Evolutionary conservation across 2,888 invertebrate genomes (phyloP).

Genomic region (Calephelis perditalis): DNA sequence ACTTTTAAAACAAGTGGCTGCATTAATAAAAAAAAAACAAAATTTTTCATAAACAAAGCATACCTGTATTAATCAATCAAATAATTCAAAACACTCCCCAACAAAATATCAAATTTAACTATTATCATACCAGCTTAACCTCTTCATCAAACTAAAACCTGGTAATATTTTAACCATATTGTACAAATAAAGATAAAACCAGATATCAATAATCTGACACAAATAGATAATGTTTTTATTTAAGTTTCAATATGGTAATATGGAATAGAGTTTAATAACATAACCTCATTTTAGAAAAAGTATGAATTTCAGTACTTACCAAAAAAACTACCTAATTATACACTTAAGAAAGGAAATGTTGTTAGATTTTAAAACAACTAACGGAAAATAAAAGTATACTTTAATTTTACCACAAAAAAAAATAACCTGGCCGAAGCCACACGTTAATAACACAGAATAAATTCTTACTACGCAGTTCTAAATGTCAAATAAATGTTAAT

Average conservation of each 20-base stretch:
- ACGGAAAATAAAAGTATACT: no score
- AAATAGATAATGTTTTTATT: constrained; percentile 3
- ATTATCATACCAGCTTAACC: background rate
- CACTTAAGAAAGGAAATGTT: no score
- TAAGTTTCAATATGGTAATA: constrained; percentile 10
- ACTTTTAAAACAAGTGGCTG: no score
- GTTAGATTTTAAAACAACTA: no score
- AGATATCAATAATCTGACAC: constrained; percentile 8
- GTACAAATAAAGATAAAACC: constrained; percentile 9
- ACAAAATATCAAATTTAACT: background rate
- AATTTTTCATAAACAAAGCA: no score
- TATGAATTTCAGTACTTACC: no score
- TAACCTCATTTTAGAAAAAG: constrained; percentile 2
- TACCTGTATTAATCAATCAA: no score
- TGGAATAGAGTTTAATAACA: constrained; percentile 5
- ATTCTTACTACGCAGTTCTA: background rate
- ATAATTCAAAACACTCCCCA: background rate
- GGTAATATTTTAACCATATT: constrained; percentile 7
- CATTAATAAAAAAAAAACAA: no score
- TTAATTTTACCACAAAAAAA: no score
- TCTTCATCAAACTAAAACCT: background rate
- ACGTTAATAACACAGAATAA: background rate
- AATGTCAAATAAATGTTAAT: background rate
- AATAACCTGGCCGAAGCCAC: background rate
- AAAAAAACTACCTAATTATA: no score